Evolutionary conservation across 2,888 invertebrate species (phyloP).

Genomic region (Operophtera brumata): DNA sequence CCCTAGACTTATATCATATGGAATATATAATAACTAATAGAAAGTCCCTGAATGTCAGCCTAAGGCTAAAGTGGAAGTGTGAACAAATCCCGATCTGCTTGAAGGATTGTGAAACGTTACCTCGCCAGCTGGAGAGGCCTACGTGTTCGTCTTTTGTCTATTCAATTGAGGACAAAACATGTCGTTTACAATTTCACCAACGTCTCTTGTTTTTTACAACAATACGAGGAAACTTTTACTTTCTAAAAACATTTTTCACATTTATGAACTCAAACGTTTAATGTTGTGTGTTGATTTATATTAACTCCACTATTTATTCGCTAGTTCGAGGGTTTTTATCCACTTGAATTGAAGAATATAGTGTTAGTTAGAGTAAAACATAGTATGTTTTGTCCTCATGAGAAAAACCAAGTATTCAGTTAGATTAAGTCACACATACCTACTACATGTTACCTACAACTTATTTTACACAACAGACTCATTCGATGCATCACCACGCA

Average conservation of each 20-base stretch:
- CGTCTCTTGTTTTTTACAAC: not conserved
- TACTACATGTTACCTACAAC: constrained; percentile 1
- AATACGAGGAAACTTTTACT: no score
- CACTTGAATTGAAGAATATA: no score
- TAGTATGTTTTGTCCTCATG: not conserved
- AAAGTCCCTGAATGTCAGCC: no score
- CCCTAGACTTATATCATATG: no score
- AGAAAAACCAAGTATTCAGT: not conserved
- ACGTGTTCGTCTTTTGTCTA: constrained; percentile 8
- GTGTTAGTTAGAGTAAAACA: no score
- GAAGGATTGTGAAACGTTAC: constrained; percentile 4
- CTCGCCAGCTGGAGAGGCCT: constrained; percentile 30
- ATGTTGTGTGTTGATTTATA: no score
- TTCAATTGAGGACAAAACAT: constrained; percentile 8
- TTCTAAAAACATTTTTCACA: no score
- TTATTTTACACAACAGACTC: constrained; percentile 32
- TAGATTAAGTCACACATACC: not conserved
- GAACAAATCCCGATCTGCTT: not conserved
- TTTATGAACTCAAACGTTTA: no score
- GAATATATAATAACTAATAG: no score
- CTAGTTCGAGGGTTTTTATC: no score
- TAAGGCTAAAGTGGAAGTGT: not conserved
- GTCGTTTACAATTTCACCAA: not conserved
- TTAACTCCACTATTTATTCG: no score
- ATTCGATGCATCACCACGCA: constrained; percentile 44